Percentiles rank a stretch among this genome's conserved stretches.
These are phyloP conservation scores for Himalopsyche phryganea DNA, from an alignment of 1,140 invertebrate species.

Conservation along the genomic window DNA sequence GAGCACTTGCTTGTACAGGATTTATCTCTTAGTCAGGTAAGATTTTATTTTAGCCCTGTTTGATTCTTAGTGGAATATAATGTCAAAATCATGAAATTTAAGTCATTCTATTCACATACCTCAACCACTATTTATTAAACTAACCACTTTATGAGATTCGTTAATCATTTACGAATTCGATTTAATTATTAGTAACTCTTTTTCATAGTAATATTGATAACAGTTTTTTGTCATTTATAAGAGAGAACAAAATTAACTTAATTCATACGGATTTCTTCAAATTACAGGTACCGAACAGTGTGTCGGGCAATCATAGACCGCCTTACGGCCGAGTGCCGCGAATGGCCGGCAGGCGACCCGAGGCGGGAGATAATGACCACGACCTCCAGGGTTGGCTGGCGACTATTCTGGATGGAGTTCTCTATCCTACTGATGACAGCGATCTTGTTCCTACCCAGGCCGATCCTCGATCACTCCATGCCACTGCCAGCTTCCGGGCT, in stretches of 20 bases:
- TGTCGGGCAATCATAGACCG: conserved; percentile 6
- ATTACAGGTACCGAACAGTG: background rate
- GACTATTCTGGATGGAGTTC: conserved; percentile 24
- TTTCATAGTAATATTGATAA: too few relatives aligned
- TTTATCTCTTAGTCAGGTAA: conserved; percentile 16
- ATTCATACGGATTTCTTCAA: background rate
- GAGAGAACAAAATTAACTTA: too few relatives aligned
- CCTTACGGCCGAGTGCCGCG: conserved; percentile 8
- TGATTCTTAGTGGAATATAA: background rate
- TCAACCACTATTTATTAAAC: too few relatives aligned
- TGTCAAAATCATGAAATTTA: too few relatives aligned
- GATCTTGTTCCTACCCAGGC: conserved; percentile 13
- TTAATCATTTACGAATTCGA: too few relatives aligned
- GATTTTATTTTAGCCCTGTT: background rate
- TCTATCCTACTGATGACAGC: conserved; percentile 17
- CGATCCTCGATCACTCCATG: conserved; percentile 20
- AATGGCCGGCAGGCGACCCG: conserved; percentile 8
- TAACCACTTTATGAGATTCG: too few relatives aligned
- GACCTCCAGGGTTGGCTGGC: conserved; percentile 21
- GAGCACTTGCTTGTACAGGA: conserved; percentile 11
- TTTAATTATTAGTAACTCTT: too few relatives aligned
- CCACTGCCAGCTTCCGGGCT: conserved; percentile 24
- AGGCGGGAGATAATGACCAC: conserved; percentile 11
- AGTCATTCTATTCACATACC: too few relatives aligned
- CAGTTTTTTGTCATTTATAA: too few relatives aligned